Base-by-base conservation (phyloP, 2,113 vertebrate species). In the Otis tarda region DNA sequence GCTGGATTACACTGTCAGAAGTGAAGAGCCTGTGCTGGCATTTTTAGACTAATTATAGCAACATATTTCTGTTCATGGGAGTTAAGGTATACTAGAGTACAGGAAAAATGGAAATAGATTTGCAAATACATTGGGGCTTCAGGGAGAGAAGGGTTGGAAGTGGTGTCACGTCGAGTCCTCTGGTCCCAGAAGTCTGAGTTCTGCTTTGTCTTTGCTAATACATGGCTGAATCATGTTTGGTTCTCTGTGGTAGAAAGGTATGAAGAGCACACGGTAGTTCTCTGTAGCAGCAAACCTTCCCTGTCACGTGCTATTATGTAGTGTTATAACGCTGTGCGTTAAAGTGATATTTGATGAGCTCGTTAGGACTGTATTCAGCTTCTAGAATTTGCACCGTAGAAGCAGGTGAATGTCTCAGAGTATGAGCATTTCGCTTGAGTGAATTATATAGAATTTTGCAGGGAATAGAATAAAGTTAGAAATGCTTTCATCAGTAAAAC, bases 191-290 rank as follows among this genome's bases (percentile, higher is more conserved):
- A 39, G 16, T 12, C 45, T 43, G 60, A 70, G 16, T 21, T 9
- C 41, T 39, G 2, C 45, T 56, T 69, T 17, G 56, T 7, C 17
- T 49, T 50, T 90, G 37, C 23, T 50, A 12, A 22, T 20, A 13
- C 43, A 27, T 12, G 22, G 6, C 0, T 24, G 69, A 63, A 41
- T n/a, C 14, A 1, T 0, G 12, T 50, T n/a, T 50, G 47, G 5
- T 4, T 45, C 14, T 85, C n/a, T 21, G 10, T 64, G 20, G 22
- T 1, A 12, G 31, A 10, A 33, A 60, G 14, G 19, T 21, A 17
- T 31, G 39, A 15, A 49, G 25, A 52, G 1, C 28, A 22, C 17
- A 13, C 0, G 10, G 41, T 4, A 27, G 23, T 7, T 69, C 53
- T 69, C 15, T 21, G 41, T 0, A 49, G 49, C 35, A 90, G 49